phyloP scores from a whole-genome alignment of 2,113 vertebrate genomes.

The Labeo rohita region DNA sequence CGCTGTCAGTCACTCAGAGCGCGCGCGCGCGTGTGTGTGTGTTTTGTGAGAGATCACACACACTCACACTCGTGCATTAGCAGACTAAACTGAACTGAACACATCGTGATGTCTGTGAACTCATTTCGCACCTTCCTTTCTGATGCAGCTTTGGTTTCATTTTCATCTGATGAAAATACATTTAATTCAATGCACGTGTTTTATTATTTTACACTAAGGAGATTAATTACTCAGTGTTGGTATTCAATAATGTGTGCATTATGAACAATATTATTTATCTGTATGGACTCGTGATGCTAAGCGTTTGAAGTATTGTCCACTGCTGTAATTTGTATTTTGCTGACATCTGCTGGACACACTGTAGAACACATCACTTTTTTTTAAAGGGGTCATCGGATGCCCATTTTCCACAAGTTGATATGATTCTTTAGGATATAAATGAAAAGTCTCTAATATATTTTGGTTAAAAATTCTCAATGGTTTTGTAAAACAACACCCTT shows the following conservation, averaged over 20 bases:
- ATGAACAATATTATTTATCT: background rate
- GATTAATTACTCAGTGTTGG: background rate
- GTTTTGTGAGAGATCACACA: no score
- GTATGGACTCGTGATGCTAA: background rate
- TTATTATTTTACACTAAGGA: background rate
- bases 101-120: background rate
- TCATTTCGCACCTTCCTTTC: background rate
- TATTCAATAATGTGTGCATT: background rate
- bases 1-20: background rate
- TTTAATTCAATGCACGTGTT: background rate
- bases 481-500: no score
- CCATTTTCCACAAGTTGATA: no score
- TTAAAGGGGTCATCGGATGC: no score
- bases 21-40: background rate
- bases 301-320: background rate
- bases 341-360: slow-evolving; percentile 40
- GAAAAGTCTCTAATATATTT: no score
- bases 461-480: no score
- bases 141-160: background rate
- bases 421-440: no score
- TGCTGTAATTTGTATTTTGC: background rate
- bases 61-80: background rate
- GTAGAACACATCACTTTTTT: background rate
- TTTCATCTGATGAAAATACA: background rate
- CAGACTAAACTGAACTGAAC: background rate